These are phyloP conservation scores for Tapera naevia DNA, from an alignment of 2,797 vertebrate species.

Conservation along the genomic window DNA sequence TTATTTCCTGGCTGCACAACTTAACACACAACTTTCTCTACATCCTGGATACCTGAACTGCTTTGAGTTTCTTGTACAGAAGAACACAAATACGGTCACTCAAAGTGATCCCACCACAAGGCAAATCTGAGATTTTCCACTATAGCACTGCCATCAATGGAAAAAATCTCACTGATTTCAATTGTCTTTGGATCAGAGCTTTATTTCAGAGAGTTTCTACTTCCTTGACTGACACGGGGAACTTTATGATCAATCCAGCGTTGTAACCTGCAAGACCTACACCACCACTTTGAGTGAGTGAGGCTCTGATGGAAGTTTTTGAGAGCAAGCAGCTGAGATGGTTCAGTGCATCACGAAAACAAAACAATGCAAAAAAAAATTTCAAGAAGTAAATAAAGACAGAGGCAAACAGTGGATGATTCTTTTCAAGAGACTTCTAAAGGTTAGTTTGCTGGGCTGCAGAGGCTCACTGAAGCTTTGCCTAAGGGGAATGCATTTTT, in stretches of 20 bases:
- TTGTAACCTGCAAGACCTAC: background rate
- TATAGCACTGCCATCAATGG: background rate
- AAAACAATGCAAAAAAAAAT: background rate
- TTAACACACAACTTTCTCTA: background rate
- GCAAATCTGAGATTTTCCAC: background rate
- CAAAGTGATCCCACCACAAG: background rate
- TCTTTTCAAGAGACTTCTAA: conserved; percentile 1
- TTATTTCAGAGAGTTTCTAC: background rate
- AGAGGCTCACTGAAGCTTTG: background rate
- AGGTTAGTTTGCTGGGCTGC: background rate
- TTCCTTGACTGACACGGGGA: background rate
- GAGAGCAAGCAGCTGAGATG: background rate
- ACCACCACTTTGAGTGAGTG: fast-evolving
- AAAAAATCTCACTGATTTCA: background rate
- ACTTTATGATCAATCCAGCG: background rate
- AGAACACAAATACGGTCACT: background rate
- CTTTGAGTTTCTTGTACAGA: background rate
- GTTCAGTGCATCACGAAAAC: background rate
- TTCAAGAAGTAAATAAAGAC: background rate
- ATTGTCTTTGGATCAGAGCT: background rate
- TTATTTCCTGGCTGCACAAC: background rate
- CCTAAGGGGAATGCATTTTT: conserved; percentile 26
- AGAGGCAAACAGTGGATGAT: background rate
- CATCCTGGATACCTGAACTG: background rate
- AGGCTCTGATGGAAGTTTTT: background rate